Base-by-base conservation (phyloP, 2,113 vertebrate genomes). In the Zosterops borbonicus region DNA sequence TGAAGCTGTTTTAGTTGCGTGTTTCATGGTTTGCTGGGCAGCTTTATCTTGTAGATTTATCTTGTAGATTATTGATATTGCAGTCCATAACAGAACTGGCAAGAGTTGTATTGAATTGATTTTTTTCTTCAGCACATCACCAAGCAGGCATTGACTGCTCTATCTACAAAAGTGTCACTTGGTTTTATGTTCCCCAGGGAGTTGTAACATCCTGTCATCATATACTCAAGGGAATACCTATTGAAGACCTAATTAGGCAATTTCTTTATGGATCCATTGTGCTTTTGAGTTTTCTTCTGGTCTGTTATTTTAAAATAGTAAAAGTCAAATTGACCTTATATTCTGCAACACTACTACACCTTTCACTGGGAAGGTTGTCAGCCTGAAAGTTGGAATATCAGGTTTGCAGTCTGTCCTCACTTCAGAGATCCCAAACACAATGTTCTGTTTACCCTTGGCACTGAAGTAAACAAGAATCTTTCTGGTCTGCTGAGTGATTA, bases 401-500 rank as follows among this genome's bases (percentile, higher is more conserved):
- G 59, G 50, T 80, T 56, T 88, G 70, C 37, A 27, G 53, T 63
- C 29, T 7, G 5, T 60, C 55, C 65, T 63, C 50, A 4, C 44
- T 52, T 74, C 74, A 23, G 28, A 35, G 11, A 47, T 44, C 68
- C 75, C 58, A 73, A 60, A 67, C 58, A 50, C 23, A 62, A 31
- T 16, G 59, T 68, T 85, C 82, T 75, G 44, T 89, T 94, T 93
- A 81, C 78, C 64, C 74, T 22, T 81, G 78, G 71, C 76, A 80
- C 83, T 83, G 59, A 14, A 64, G n/a, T 87, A 78, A 86, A 85
- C 50, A 93, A 59, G 73, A 90, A 77, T 52, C 55, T 81, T 74
- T 93, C 91, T 69, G 70, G 53, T 80, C 76, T 39, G 14, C 47
- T 94, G 90, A 85, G 50, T 84, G 82, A 85, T 97, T 94, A 87